These are phyloP conservation scores for Lasioglossum villosulum DNA, from an alignment of 2,888 invertebrate genomes.

Conservation along the genomic window DNA sequence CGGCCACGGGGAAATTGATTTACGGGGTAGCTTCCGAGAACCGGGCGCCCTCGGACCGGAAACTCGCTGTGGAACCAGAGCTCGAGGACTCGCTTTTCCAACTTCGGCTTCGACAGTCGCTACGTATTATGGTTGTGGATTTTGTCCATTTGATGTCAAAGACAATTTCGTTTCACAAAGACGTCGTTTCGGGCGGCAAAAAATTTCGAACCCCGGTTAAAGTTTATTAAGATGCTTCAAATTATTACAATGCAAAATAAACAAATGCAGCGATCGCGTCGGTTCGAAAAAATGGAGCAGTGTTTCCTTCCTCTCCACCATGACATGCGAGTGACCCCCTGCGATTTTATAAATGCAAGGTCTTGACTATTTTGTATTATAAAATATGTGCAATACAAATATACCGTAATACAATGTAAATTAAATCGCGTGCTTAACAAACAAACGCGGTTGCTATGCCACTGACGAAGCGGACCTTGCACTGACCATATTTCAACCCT, in stretches of 20 bases:
- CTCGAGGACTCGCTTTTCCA: not conserved
- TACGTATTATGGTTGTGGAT: too few species aligned
- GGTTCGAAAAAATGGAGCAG: not conserved
- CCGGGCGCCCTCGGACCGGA: conserved; percentile 28
- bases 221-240: not conserved
- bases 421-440: not conserved
- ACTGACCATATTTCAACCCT: not conserved
- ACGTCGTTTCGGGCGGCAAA: too few species aligned
- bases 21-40: conserved; percentile 53
- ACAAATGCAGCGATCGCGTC: not conserved
- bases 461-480: not conserved
- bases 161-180: not conserved
- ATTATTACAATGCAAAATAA: not conserved
- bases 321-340: not conserved
- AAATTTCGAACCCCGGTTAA: too few species aligned
- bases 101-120: not conserved
- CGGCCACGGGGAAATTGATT: conserved; percentile 51
- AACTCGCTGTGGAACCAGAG: conserved; percentile 18
- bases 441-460: not conserved
- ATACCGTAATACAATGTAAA: conserved; percentile 3
- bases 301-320: not conserved
- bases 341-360: not conserved
- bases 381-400: conserved; percentile 9
- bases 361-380: not conserved
- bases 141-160: not conserved